Evolutionary conservation across 2,888 invertebrate species (phyloP).

Genomic region (Drosophila differens): DNA sequence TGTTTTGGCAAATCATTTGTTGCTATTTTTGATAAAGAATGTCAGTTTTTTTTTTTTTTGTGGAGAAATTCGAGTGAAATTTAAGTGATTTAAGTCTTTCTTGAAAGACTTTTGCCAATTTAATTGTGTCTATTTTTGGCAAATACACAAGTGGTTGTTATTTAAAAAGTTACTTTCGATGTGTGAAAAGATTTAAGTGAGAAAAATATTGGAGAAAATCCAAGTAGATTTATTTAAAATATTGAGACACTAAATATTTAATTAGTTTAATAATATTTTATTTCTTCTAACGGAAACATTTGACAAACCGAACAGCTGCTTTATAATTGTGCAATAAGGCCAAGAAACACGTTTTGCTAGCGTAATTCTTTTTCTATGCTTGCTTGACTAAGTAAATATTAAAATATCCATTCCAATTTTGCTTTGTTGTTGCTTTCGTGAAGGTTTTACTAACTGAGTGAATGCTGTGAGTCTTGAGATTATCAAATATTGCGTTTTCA

Average conservation of each 20-base stretch:
- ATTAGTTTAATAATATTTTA: neutral
- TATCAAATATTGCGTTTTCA: neutral
- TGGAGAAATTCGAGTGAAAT: constrained; percentile 47
- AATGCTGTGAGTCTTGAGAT: neutral
- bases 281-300: neutral
- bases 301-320: neutral
- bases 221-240: neutral
- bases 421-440: neutral
- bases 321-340: neutral
- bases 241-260: neutral
- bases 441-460: neutral
- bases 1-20: constrained; percentile 24
- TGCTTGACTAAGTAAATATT: neutral
- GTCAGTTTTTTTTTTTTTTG: neutral
- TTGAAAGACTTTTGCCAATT: constrained; percentile 21
- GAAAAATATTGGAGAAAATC: neutral
- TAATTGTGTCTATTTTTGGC: constrained; percentile 16
- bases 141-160: neutral
- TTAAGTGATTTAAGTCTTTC: constrained; percentile 26
- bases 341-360: neutral
- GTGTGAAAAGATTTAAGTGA: neutral
- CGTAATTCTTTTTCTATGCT: neutral
- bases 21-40: constrained; percentile 33
- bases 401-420: neutral
- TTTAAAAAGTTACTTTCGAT: constrained; percentile 26